Percentiles rank a stretch among this genome's conserved stretches.
These are phyloP conservation scores for Cercopithecus mona DNA, from an alignment of 2,113 vertebrate genomes.

Conservation along the genomic window DNA sequence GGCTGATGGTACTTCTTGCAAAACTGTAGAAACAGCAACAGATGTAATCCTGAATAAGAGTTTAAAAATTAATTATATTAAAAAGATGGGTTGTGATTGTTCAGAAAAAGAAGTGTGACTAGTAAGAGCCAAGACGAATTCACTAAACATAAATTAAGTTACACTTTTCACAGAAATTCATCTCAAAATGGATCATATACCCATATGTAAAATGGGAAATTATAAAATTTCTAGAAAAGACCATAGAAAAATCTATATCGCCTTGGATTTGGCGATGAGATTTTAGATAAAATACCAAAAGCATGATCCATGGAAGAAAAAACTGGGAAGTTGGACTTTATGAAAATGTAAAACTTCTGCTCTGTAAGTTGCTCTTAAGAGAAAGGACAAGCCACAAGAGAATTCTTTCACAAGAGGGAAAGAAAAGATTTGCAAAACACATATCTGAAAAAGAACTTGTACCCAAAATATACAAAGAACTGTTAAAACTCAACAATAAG, in stretches of 20 bases:
- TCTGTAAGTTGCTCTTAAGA: neutral
- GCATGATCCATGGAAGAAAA: neutral
- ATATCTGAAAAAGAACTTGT: neutral
- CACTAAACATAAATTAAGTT: conserved; percentile 6
- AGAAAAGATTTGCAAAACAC: neutral
- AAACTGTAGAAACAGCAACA: neutral
- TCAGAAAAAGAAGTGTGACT: neutral
- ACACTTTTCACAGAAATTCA: conserved; percentile 9
- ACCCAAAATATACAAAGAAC: neutral
- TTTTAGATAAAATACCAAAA: conserved; percentile 55
- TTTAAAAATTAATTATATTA: conserved; percentile 38
- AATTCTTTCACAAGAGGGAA: neutral
- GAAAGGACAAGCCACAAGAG: conserved; percentile 5
- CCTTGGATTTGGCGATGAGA: neutral
- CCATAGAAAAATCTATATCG: neutral
- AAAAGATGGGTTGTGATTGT: neutral
- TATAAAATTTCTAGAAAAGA: neutral
- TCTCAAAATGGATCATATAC: conserved; percentile 1
- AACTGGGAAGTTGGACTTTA: neutral
- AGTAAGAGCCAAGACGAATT: neutral
- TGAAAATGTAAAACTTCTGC: conserved; percentile 1
- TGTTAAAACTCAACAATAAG: neutral
- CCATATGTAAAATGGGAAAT: conserved; percentile 13
- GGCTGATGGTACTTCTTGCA: neutral
- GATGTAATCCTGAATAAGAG: neutral